Percentiles rank a stretch among this genome's conserved stretches.
phyloP scores from a whole-genome alignment of 2,113 vertebrate species.

The Nestor notabilis region DNA sequence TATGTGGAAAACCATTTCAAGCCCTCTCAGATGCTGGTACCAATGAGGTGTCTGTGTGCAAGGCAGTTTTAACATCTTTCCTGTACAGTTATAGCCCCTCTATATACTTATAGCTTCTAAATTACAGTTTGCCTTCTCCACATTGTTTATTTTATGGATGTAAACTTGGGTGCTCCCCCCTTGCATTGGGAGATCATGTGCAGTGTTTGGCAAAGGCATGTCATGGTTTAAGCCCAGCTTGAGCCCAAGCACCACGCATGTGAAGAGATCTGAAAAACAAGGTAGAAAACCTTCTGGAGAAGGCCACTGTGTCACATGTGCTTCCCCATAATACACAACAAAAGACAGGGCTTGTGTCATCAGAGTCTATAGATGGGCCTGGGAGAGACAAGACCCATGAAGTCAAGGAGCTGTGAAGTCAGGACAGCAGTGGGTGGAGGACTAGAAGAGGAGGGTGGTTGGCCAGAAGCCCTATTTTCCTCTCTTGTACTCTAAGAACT shows the following conservation, averaged over 20 bases:
- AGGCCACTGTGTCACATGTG: background rate
- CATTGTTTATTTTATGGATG: background rate
- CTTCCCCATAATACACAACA: background rate
- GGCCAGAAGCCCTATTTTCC: background rate
- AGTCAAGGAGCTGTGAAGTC: background rate
- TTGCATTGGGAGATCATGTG: background rate
- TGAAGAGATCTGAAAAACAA: background rate
- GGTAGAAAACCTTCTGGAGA: background rate
- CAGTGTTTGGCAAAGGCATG: background rate
- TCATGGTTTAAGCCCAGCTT: too few species aligned
- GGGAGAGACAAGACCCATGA: background rate
- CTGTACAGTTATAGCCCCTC: background rate
- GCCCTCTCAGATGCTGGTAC: background rate
- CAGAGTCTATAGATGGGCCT: background rate
- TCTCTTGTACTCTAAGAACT: background rate
- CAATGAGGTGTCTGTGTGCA: rapidly evolving
- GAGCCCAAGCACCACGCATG: rapidly evolving
- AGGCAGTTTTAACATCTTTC: background rate
- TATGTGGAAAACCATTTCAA: background rate
- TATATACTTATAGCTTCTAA: background rate
- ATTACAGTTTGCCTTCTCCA: background rate
- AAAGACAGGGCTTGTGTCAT: background rate
- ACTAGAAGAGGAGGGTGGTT: background rate
- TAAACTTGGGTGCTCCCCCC: background rate
- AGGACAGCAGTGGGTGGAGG: background rate